Evolutionary conservation across 2,888 invertebrate species (phyloP).

Genomic region (Melitaea athalia): DNA sequence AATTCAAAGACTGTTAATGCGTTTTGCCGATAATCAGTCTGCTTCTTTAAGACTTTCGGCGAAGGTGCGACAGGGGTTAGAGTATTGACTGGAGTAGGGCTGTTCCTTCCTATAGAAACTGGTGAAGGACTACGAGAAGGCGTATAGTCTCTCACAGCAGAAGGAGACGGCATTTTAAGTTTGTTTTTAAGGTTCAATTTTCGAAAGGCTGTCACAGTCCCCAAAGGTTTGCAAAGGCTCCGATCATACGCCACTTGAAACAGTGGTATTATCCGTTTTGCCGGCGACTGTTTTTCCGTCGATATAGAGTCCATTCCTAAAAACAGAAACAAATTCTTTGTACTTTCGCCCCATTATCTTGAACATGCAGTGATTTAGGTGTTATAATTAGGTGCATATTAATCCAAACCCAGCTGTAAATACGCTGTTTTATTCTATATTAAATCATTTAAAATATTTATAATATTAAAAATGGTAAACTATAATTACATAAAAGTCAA

Average conservation of each 20-base stretch:
- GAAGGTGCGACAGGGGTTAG: conserved; percentile 17
- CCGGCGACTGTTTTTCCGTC: conserved; percentile 48
- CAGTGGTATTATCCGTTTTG: conserved; percentile 66
- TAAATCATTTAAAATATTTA: background rate
- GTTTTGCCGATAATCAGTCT: conserved; percentile 63
- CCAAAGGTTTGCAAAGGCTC: conserved; percentile 71
- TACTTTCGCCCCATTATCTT: conserved; percentile 43
- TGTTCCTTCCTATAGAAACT: conserved; percentile 42
- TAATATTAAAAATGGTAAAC: background rate
- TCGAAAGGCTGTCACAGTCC: conserved; percentile 66
- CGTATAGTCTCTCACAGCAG: conserved; percentile 40
- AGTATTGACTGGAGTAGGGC: conserved; percentile 36
- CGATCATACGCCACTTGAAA: conserved; percentile 77
- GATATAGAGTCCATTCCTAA: conserved; percentile 63
- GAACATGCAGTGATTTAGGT: conserved; percentile 43
- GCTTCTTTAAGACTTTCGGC: conserved; percentile 44
- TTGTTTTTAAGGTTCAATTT: conserved; percentile 50
- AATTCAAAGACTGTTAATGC: conserved; percentile 70
- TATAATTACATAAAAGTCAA: background rate
- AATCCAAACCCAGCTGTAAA: conserved; percentile 27
- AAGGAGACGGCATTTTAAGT: conserved; percentile 34
- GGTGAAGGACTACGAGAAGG: conserved; percentile 66
- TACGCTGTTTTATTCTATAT: conserved; percentile 10
- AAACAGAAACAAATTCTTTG: conserved; percentile 63
- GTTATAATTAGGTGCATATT: conserved; percentile 39